These are phyloP conservation scores for Hippopotamus amphibius DNA, from an alignment of 2,113 vertebrate genomes.

Conservation along the genomic window DNA sequence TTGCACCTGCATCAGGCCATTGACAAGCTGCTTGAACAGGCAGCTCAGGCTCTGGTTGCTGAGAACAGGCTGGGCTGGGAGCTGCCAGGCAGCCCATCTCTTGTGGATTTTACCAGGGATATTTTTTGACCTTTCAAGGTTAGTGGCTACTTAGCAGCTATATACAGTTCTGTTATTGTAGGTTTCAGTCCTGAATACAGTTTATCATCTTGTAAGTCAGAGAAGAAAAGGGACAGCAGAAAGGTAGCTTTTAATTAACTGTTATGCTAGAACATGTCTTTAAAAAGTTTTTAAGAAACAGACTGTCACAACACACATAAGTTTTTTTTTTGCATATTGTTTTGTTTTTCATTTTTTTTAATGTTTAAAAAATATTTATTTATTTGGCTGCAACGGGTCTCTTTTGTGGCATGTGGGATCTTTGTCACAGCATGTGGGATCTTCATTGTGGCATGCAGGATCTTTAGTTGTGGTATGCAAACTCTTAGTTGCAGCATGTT, in stretches of 20 bases:
- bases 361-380: too few species aligned
- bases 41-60: neutral
- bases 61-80: neutral
- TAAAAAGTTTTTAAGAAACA: neutral
- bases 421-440: too few species aligned
- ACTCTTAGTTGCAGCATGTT: too few species aligned
- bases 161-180: neutral
- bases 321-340: neutral
- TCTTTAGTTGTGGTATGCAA: too few species aligned
- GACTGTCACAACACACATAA: neutral
- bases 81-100: neutral
- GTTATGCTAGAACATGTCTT: neutral
- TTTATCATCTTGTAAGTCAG: neutral
- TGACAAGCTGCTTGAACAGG: neutral
- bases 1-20: neutral
- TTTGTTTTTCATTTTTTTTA: neutral
- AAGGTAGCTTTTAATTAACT: neutral
- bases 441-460: too few species aligned
- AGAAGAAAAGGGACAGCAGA: neutral
- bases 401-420: too few species aligned
- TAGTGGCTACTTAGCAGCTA: neutral
- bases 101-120: accelerated
- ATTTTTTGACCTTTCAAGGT: neutral
- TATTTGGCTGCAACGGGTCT: too few species aligned
- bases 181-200: neutral